Percentiles rank a stretch among this genome's conserved stretches.
Conservation (phyloP, 2,888 invertebrate genomes). For the Agriotes lineatus region DNA sequence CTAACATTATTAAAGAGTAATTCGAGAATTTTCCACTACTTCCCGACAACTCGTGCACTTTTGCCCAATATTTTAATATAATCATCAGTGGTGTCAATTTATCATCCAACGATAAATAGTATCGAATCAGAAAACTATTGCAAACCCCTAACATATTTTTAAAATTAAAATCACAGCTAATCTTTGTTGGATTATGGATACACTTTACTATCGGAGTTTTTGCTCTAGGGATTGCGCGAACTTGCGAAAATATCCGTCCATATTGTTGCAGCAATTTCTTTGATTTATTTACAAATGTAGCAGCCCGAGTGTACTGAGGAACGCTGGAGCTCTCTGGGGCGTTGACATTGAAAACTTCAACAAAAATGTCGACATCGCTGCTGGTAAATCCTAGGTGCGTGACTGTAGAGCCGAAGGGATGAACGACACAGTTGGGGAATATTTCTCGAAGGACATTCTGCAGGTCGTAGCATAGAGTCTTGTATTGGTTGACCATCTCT, state of each 20-base stretch:
- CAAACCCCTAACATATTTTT: conserved; percentile 77
- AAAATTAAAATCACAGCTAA: conserved; percentile 80
- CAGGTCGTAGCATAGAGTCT: conserved; percentile 66
- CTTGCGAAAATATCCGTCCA: conserved; percentile 67
- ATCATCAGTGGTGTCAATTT: conserved; percentile 73
- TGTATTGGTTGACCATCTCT: conserved; percentile 57
- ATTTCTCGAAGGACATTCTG: conserved; percentile 60
- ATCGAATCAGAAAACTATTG: conserved; percentile 76
- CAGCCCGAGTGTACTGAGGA: neutral
- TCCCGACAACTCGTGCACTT: conserved; percentile 71
- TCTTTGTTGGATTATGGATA: conserved; percentile 71
- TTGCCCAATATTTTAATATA: conserved; percentile 81
- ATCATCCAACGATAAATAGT: conserved; percentile 71
- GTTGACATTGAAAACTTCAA: conserved; percentile 66
- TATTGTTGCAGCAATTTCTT: conserved; percentile 50
- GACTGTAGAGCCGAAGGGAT: conserved; percentile 81
- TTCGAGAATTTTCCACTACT: conserved; percentile 72
- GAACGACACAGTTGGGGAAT: conserved; percentile 66
- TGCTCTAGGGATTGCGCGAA: conserved; percentile 77
- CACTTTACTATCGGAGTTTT: conserved; percentile 85
- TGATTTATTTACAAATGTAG: conserved; percentile 51
- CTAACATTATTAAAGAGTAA: conserved; percentile 76
- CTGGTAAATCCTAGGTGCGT: conserved; percentile 77
- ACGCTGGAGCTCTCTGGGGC: conserved; percentile 45
- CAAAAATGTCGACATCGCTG: conserved; percentile 81